These are phyloP conservation scores for Oncorhynchus keta DNA, from an alignment of 2,113 vertebrate species.

Conservation along the genomic window DNA sequence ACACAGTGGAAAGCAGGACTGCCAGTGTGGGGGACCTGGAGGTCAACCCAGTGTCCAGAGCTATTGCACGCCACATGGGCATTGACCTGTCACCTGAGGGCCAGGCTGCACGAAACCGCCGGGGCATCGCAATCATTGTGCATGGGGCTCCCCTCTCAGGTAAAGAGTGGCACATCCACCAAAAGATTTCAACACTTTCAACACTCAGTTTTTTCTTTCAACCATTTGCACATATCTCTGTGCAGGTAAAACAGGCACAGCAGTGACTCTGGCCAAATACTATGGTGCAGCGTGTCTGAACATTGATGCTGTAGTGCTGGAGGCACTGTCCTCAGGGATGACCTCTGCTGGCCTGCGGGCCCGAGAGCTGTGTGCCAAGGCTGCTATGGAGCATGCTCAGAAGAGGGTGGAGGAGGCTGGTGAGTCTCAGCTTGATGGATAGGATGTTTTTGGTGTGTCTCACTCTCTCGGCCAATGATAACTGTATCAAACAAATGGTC, in stretches of 20 bases:
- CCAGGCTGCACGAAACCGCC: conserved; percentile 52
- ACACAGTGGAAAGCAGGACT: conserved; percentile 12
- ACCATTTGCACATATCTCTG: neutral
- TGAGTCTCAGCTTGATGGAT: conserved; percentile 50
- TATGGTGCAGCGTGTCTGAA: conserved; percentile 73
- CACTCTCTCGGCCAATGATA: too few relatives aligned
- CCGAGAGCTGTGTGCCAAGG: conserved; percentile 73
- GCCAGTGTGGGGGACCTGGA: conserved; percentile 64
- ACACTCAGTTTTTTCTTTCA: neutral
- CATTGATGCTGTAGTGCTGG: conserved; percentile 76
- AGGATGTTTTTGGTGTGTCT: too few relatives aligned
- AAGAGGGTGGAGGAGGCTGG: conserved; percentile 62
- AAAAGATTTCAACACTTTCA: neutral
- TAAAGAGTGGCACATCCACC: conserved; percentile 34
- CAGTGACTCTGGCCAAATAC: conserved; percentile 67
- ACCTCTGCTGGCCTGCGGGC: conserved; percentile 64
- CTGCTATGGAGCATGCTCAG: conserved; percentile 60
- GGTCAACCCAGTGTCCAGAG: conserved; percentile 71
- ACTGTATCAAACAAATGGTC: too few relatives aligned
- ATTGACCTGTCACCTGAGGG: conserved; percentile 67
- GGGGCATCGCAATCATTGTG: conserved; percentile 80
- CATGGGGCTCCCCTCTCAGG: conserved; percentile 84
- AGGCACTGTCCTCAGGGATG: conserved; percentile 69
- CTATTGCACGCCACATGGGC: conserved; percentile 73
- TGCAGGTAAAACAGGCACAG: conserved; percentile 74